Percentiles rank a stretch among this genome's conserved stretches.
phyloP scores from a whole-genome alignment of 2,113 vertebrate genomes.

The Serilophus lunatus region DNA sequence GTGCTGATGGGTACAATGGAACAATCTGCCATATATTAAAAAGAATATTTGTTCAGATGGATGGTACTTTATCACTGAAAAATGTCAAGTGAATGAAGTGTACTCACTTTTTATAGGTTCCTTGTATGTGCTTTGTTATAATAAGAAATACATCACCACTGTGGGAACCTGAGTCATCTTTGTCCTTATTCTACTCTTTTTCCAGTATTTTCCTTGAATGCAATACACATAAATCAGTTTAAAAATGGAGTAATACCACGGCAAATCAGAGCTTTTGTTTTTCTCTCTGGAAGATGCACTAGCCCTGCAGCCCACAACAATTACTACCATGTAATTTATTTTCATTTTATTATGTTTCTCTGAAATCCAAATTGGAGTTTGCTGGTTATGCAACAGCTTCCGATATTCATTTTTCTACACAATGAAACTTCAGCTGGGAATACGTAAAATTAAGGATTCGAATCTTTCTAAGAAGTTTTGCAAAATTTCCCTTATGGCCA shows the following conservation, averaged over 20 bases:
- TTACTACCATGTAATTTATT: constrained; percentile 37
- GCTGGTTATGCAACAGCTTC: background rate
- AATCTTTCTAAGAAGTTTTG: constrained; percentile 34
- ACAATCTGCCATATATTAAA: background rate
- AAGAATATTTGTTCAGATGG: background rate
- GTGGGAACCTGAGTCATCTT: constrained; percentile 23
- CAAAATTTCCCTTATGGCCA: constrained; percentile 15
- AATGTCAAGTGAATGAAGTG: constrained; percentile 14
- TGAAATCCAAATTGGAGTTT: constrained; percentile 1
- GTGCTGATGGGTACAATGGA: background rate
- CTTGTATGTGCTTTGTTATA: background rate
- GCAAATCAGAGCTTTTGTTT: constrained; percentile 43
- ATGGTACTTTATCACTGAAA: background rate
- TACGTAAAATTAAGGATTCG: constrained; percentile 33
- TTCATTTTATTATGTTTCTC: constrained; percentile 32
- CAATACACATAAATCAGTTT: background rate
- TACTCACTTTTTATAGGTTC: background rate
- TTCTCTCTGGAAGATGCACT: constrained; percentile 21
- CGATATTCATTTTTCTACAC: constrained; percentile 26
- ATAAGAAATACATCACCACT: background rate
- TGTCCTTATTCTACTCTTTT: constrained; percentile 18
- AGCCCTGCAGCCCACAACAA: constrained; percentile 20
- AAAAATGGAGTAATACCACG: background rate
- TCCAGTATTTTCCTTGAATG: constrained; percentile 10
- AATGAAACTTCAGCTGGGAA: constrained; percentile 36